Evolutionary conservation across 2,113 vertebrate genomes (phyloP).

Genomic region (Cinclus cinclus): DNA sequence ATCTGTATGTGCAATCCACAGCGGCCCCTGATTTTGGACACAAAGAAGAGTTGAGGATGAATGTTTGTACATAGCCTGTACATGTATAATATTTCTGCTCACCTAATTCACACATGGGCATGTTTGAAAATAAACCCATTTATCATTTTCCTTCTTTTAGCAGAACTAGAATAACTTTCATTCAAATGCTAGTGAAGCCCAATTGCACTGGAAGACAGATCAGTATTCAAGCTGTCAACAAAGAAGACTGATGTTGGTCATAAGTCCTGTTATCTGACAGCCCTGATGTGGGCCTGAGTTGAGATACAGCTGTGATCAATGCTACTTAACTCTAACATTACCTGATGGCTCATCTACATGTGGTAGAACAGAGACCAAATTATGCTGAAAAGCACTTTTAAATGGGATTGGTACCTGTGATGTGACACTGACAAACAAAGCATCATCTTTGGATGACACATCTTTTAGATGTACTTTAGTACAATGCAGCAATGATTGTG

Average conservation of each 20-base stretch:
- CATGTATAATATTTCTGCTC: neutral
- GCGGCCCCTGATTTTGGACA: neutral
- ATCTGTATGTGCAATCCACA: neutral
- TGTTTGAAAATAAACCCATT: neutral
- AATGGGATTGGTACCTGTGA: neutral
- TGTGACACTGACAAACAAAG: neutral
- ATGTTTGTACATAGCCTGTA: neutral
- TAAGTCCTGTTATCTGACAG: neutral
- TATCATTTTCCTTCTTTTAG: neutral
- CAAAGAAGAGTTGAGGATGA: neutral
- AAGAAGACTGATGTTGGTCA: neutral
- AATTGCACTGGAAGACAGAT: neutral
- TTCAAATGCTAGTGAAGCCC: neutral
- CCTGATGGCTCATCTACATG: neutral
- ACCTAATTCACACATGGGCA: neutral
- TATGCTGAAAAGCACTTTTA: neutral
- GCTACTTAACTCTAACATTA: neutral
- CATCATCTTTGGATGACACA: accelerated
- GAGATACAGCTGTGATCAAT: neutral
- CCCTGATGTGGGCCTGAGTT: neutral
- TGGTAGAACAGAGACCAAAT: neutral
- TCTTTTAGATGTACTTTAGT: neutral
- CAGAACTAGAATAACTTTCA: neutral
- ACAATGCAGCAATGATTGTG: neutral
- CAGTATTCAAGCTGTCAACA: neutral